A percentile compares a stretch with the other conserved stretches of the same genome.
phyloP scores from a whole-genome alignment of 2,113 vertebrate species.

The Scolopax mira region DNA sequence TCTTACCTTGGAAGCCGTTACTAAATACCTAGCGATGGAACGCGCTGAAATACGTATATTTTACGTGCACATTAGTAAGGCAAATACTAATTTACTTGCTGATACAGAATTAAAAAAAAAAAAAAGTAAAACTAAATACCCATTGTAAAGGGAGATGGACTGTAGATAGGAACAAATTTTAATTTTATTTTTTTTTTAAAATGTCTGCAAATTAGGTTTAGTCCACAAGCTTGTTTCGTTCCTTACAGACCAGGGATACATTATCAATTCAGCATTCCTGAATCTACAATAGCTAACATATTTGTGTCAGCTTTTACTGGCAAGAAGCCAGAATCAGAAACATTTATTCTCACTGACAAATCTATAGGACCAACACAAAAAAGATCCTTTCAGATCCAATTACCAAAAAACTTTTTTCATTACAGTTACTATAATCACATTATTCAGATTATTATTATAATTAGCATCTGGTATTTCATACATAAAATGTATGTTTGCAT shows the following conservation, averaged over 20 bases:
- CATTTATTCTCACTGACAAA: background rate
- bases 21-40: background rate
- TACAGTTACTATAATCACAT: background rate
- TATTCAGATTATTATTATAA: background rate
- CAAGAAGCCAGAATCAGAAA: background rate
- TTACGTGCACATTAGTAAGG: fast-evolving
- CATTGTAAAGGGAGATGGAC: background rate
- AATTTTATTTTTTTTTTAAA: background rate
- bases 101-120: background rate
- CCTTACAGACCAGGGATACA: background rate
- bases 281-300: background rate
- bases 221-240: background rate
- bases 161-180: background rate
- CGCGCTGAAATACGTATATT: fast-evolving
- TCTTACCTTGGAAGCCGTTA: background rate
- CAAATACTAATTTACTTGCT: background rate
- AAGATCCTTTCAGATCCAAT: background rate
- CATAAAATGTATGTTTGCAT: background rate
- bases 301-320: background rate
- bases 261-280: background rate
- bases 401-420: background rate
- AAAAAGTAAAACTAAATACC: background rate
- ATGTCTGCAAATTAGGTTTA: background rate
- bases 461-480: background rate
- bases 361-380: background rate